Evolutionary conservation across 1,140 invertebrate species (phyloP).

Genomic region (Nephotettix cincticeps): DNA sequence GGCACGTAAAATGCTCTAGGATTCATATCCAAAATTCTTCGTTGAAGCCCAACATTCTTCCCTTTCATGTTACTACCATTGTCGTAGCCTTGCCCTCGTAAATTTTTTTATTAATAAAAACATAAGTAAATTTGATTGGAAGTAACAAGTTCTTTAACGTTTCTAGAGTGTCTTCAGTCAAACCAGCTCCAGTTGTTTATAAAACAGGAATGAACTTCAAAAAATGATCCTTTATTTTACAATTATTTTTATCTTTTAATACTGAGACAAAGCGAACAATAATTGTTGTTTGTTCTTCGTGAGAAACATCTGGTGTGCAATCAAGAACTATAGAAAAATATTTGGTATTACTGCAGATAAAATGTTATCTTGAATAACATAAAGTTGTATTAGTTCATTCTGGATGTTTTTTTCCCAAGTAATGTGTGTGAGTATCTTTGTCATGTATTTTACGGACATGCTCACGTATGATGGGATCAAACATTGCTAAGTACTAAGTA

Average conservation of each 20-base stretch:
- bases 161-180: neutral
- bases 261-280: neutral
- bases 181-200: neutral
- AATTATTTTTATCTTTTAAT: neutral
- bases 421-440: no score
- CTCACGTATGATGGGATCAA: no score
- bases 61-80: constrained; percentile 35
- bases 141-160: constrained; percentile 12
- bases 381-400: no score
- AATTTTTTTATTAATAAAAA: constrained; percentile 24
- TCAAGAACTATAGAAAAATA: neutral
- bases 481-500: no score
- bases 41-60: constrained; percentile 33
- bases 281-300: neutral
- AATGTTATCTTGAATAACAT: no score
- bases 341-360: no score
- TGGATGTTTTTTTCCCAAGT: no score
- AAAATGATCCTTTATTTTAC: neutral
- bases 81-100: constrained; percentile 35
- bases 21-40: constrained; percentile 23
- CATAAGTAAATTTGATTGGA: constrained; percentile 28
- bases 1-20: constrained; percentile 27
- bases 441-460: no score
- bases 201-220: neutral
- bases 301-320: neutral